Percentiles rank a stretch among this genome's conserved stretches.
These are phyloP conservation scores for Trachymyrmex septentrionalis DNA, from an alignment of 1,140 invertebrate species.

Conservation along the genomic window DNA sequence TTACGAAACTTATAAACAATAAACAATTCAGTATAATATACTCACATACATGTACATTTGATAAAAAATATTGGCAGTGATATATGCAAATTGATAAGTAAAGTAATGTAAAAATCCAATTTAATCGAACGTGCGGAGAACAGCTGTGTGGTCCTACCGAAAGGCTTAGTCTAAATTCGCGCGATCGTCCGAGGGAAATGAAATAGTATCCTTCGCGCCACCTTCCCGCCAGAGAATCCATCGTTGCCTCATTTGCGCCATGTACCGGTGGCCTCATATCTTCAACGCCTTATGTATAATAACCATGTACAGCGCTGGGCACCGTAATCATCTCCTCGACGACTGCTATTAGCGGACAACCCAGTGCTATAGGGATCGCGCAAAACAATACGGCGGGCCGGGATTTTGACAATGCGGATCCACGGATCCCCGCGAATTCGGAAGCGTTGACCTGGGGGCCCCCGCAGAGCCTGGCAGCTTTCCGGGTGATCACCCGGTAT, in stretches of 20 bases:
- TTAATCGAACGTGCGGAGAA: neutral
- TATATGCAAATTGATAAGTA: neutral
- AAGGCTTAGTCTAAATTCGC: neutral
- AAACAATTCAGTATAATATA: neutral
- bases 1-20: neutral
- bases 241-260: constrained; percentile 45
- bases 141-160: neutral
- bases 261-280: constrained; percentile 29
- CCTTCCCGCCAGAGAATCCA: constrained; percentile 18
- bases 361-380: constrained; percentile 46
- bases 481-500: constrained; percentile 74
- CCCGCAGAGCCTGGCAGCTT: constrained; percentile 58
- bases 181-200: constrained; percentile 14
- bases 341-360: constrained; percentile 51
- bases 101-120: neutral
- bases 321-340: constrained; percentile 18
- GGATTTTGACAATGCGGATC: constrained; percentile 68
- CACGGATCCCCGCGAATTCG: constrained; percentile 59
- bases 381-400: constrained; percentile 58
- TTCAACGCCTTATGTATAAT: constrained; percentile 54
- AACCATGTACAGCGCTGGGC: constrained; percentile 43
- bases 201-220: constrained; percentile 9
- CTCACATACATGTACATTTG: neutral
- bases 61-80: neutral
- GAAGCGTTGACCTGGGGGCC: constrained; percentile 64